Base-by-base conservation (phyloP, 2,888 invertebrate genomes). In the Iselma pallidipennis region DNA sequence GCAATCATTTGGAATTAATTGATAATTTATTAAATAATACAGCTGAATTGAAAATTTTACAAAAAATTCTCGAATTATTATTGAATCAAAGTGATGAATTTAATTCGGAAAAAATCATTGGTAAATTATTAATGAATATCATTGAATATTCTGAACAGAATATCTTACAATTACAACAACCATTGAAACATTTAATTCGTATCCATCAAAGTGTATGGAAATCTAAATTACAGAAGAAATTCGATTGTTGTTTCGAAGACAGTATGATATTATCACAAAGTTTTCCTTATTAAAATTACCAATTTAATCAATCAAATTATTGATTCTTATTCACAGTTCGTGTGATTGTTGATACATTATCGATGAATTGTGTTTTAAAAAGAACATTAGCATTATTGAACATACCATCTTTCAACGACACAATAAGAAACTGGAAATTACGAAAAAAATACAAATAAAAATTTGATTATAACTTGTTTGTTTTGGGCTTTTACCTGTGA, bases 391-490 rank as follows among this genome's bases (percentile, higher is more conserved):
- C 98, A 83, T 99, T 98, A 83, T 94, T 96, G 84, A 98, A 99
- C 96, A 99, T 98, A 26, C 98, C 98, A 81, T 99, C 98, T 79
- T 99, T 99, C 49, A 99, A 85, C 0, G 98, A 98, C 1, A 99
- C 99, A 66, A 99, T 92, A 71, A 99, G 93, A 82, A 99, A 99
- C 91, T 98, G n/a, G n/a, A n/a, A n/a, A n/a, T n/a, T n/a, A n/a
- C n/a, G 89, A 5, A 85, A 86, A 62, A 76, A 63, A 72, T 66
- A 67, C 53, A 61, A 50, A 49, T 55, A 25, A 52, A 7, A 45
- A 42, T 51, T 19, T 28, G 14, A 10, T 4, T 29, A 26, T 50
- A 45, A 55, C 4, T n/a, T 25, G 37, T 51, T 26, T 1, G n/a
- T 49, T 16, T 25, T 31, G 10, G 14, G 21, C n/a, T n/a, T n/a